phyloP scores from a whole-genome alignment of 2,797 vertebrate genomes.

The Argyrosomus regius region DNA sequence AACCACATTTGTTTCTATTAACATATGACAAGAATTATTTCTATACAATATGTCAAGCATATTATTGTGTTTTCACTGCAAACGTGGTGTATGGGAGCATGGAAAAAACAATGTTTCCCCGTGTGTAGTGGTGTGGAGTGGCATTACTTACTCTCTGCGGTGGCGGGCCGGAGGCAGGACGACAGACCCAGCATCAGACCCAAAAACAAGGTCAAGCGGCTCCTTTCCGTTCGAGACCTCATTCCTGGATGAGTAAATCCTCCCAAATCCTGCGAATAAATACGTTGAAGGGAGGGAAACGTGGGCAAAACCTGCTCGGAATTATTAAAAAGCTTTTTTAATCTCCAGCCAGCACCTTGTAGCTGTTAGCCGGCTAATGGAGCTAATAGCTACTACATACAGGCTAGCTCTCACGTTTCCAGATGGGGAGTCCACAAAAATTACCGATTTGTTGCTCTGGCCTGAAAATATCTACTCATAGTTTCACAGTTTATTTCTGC shows the following conservation, averaged over 20 bases:
- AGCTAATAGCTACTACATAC: conserved; percentile 72
- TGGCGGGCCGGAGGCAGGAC: conserved; percentile 89
- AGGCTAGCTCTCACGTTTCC: conserved; percentile 73
- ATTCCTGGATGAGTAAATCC: conserved; percentile 86
- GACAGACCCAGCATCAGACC: conserved; percentile 91
- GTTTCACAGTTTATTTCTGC: conserved; percentile 73
- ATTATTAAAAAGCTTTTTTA: conserved; percentile 44
- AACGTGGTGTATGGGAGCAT: not conserved
- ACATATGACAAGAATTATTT: too few species aligned
- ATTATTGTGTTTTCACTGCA: not conserved
- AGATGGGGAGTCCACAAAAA: conserved; percentile 62
- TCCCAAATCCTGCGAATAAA: conserved; percentile 58
- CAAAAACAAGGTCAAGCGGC: conserved; percentile 93
- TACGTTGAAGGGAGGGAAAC: conserved; percentile 36
- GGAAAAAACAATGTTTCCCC: conserved; percentile 23
- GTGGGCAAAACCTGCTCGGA: conserved; percentile 30
- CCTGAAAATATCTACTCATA: conserved; percentile 52
- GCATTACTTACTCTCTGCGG: conserved; percentile 90
- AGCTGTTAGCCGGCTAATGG: conserved; percentile 79
- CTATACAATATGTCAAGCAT: too few species aligned
- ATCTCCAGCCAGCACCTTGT: conserved; percentile 68
- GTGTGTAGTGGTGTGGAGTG: conserved; percentile 48
- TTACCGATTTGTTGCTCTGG: conserved; percentile 60
- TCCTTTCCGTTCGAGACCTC: conserved; percentile 90
- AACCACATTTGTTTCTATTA: not conserved